Evolutionary conservation across 2,888 invertebrate genomes (phyloP), one percentile per base, ranked within the genome.

Genomic region (Pristionchus maxplancki): DNA sequence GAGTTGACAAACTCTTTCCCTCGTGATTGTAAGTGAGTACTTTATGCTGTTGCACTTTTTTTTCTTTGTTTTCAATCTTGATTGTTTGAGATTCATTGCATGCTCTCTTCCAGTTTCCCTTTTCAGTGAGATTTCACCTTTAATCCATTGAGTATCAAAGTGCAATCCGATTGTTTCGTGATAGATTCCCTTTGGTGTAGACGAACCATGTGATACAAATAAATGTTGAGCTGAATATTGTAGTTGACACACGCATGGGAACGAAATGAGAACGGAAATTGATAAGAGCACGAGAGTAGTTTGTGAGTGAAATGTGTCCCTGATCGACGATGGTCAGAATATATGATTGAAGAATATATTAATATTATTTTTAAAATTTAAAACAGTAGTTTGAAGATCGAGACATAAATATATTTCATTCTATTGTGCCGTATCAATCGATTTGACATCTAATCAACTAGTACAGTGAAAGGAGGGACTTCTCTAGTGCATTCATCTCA

Each of bases 141-240:
- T 40, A 48, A 74, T 74, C 71, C 13, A 74, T 74, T 31, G 71
- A 20, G 31, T 74, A 74, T 74, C 71, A 78, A 78, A 58, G 78
- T 78, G 78, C 78, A 78, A 78, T 78, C 48, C 44, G 78, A 78
- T 44, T 78, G 78, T 78, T 78, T 48, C 78, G 78, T 28, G 78
- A 78, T 78, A 44, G 78, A 44, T 48, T 71, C n/a, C n/a, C n/a
- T 37, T 37, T 71, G 71, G 37, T 71, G 20, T 78, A 37, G n/a
- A 15, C 78, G 28, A 48, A 40, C 11, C 44, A 48, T 78, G 78
- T 78, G 78, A 78, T 78, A 78, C 37, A 78, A 37, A 67, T 67
- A 67, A 67, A 67, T 67, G 28, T 67, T 58, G n/a, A 58, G 31
- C 34, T 71, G 44, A 44, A n/a, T 28, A 44, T 48, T 78, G 71